These are phyloP conservation scores for Idaea biselata DNA, from an alignment of 2,888 invertebrate species.

Conservation along the genomic window DNA sequence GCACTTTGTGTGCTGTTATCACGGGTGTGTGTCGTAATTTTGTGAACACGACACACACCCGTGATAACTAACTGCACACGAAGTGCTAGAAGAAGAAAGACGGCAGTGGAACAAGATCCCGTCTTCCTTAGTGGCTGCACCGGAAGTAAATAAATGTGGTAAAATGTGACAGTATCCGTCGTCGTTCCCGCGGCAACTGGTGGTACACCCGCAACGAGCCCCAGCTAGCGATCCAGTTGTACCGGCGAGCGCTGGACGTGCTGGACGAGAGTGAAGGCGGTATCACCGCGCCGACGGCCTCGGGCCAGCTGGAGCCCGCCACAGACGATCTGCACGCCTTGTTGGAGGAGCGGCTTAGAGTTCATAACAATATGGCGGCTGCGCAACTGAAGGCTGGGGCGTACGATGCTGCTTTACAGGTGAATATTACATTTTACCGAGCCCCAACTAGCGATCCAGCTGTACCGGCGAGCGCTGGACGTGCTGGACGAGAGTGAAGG, in stretches of 20 bases:
- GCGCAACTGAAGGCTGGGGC: constrained; percentile 94
- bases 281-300: constrained; percentile 77
- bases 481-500: constrained; percentile 88
- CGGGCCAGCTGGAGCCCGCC: constrained; percentile 61
- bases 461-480: constrained; percentile 92
- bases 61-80: too few species aligned
- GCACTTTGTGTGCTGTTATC: too few species aligned
- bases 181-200: constrained; percentile 93
- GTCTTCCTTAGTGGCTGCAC: too few species aligned
- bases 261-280: constrained; percentile 87
- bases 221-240: constrained; percentile 90
- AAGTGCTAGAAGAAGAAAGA: too few species aligned
- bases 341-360: constrained; percentile 89
- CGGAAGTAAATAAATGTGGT: too few species aligned
- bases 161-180: constrained; percentile 49
- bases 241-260: constrained; percentile 91
- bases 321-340: constrained; percentile 67
- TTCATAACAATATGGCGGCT: constrained; percentile 95
- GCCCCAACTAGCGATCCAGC: constrained; percentile 85
- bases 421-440: constrained; percentile 22
- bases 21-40: too few species aligned
- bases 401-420: constrained; percentile 91
- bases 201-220: constrained; percentile 92
- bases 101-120: too few species aligned
- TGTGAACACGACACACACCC: too few species aligned